A percentile compares a stretch with the other conserved stretches of the same genome.
Conservation (phyloP, 2,797 vertebrate genomes). For the Phalanger gymnotis region DNA sequence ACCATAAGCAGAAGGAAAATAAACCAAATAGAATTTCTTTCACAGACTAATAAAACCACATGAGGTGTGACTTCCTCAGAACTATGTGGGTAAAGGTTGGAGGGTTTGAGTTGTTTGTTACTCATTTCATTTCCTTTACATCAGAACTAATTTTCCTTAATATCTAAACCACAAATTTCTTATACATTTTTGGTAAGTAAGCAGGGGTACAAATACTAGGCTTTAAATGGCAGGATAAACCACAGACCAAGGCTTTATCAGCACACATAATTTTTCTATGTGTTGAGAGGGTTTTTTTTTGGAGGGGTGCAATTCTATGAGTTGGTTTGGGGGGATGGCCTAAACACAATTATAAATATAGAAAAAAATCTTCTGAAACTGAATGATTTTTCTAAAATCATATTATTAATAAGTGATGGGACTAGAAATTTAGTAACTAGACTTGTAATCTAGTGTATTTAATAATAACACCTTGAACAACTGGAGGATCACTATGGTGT, state of each 20-base stretch:
- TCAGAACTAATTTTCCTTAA: conserved; percentile 30
- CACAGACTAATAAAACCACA: neutral
- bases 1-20: neutral
- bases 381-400: too few relatives aligned
- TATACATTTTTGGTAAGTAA: conserved; percentile 11
- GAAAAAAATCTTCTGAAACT: neutral
- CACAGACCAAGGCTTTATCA: conserved; percentile 3
- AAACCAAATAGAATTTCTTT: conserved; percentile 17
- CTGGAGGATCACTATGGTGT: neutral
- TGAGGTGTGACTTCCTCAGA: conserved; percentile 11
- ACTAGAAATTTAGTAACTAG: neutral
- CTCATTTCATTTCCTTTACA: conserved; percentile 11
- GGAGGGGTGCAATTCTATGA: neutral
- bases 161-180: conserved; percentile 17
- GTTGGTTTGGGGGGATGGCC: neutral
- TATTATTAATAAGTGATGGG: neutral
- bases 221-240: conserved; percentile 53
- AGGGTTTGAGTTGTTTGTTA: conserved; percentile 28
- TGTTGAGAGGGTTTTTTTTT: neutral
- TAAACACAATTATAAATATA: neutral
- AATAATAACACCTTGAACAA: neutral
- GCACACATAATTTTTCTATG: neutral
- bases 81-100: neutral
- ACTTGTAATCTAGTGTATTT: neutral
- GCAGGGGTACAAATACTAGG: neutral